Conservation (phyloP, 2,888 invertebrate genomes). For the Nymphalis c-album region DNA sequence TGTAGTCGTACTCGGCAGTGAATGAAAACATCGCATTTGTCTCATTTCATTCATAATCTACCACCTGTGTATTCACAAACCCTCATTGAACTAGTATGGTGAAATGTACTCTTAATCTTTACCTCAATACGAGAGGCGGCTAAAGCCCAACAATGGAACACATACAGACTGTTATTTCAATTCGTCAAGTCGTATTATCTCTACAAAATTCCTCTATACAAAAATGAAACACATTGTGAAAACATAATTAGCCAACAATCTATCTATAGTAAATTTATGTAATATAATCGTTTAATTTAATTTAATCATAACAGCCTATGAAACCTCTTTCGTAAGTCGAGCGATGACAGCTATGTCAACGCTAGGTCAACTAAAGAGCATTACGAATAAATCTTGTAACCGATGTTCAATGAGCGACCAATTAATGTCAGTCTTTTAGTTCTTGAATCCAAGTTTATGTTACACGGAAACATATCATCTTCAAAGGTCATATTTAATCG, state of each 20-base stretch:
- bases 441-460: background rate
- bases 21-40: too few species aligned
- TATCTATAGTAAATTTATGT: constrained; percentile 12
- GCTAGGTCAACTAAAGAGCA: constrained; percentile 18
- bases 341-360: constrained; percentile 15
- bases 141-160: too few species aligned
- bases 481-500: constrained; percentile 45
- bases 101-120: too few species aligned
- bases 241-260: constrained; percentile 17
- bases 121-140: too few species aligned
- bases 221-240: background rate
- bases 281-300: constrained; percentile 10
- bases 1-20: too few species aligned
- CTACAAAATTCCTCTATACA: background rate
- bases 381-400: constrained; percentile 12
- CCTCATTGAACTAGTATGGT: too few species aligned
- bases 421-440: constrained; percentile 12
- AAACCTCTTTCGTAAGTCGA: constrained; percentile 23
- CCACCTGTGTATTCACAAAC: too few species aligned
- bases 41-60: too few species aligned
- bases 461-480: constrained; percentile 18
- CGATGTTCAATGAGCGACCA: constrained; percentile 14
- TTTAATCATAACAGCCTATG: constrained; percentile 20
- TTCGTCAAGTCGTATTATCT: background rate
- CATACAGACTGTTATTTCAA: too few species aligned